phyloP scores from a whole-genome alignment of 2,113 vertebrate genomes.

The Xiphophorus hellerii region DNA sequence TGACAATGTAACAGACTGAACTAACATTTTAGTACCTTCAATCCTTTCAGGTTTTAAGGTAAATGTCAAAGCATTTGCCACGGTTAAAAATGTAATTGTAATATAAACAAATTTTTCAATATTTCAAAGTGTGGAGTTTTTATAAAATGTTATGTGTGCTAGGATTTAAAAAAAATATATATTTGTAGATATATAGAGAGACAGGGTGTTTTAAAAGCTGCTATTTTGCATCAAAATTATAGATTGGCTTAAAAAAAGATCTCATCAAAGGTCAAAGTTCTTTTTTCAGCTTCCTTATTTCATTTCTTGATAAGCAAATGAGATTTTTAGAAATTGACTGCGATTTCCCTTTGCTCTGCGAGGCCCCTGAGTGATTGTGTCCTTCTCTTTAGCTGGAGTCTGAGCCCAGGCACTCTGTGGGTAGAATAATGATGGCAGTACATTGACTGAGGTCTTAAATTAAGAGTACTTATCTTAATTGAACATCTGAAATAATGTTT shows the following conservation, averaged over 20 bases:
- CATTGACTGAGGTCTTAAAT: slow-evolving; percentile 83
- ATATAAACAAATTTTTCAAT: no score
- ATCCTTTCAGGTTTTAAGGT: no score
- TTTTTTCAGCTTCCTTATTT: neutral
- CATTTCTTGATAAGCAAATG: slow-evolving; percentile 80
- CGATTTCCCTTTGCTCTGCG: slow-evolving; percentile 74
- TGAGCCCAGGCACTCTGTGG: slow-evolving; percentile 65
- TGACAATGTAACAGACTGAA: no score
- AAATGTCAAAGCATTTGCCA: no score
- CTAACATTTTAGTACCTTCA: no score
- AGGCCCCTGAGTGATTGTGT: slow-evolving; percentile 82
- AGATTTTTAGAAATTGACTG: slow-evolving; percentile 82
- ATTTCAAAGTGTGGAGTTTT: no score
- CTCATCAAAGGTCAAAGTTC: neutral
- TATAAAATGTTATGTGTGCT: no score
- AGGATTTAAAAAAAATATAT: no score
- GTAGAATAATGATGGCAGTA: slow-evolving; percentile 81
- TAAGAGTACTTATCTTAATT: slow-evolving; percentile 87
- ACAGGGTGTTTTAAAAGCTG: neutral
- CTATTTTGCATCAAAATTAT: neutral
- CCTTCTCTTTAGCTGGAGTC: slow-evolving; percentile 64
- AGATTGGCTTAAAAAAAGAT: neutral
- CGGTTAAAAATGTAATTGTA: no score
- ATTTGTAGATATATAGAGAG: neutral
- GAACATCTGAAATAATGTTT: slow-evolving; percentile 85